Conservation (phyloP, 1,140 invertebrate genomes). For the Ips typographus region DNA sequence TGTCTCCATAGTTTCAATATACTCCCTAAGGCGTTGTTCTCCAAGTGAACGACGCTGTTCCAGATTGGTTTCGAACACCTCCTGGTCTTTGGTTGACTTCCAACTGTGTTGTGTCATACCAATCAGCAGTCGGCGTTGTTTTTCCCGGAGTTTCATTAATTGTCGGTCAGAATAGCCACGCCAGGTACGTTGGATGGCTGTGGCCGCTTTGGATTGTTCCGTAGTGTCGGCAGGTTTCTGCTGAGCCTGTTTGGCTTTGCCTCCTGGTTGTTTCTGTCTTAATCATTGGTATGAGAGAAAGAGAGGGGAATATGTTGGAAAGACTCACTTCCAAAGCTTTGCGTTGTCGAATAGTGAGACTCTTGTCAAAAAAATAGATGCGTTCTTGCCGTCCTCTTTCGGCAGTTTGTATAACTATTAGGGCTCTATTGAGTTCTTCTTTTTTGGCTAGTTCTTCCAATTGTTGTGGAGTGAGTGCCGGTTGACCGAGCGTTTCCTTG, state of each 20-base stretch:
- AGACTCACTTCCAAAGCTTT: constrained; percentile 12
- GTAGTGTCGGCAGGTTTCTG: background rate
- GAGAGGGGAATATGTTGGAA: no score
- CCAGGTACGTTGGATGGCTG: constrained; percentile 56
- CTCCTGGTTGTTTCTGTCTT: background rate
- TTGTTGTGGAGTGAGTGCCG: background rate
- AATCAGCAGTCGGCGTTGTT: constrained; percentile 52
- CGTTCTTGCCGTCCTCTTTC: constrained; percentile 60
- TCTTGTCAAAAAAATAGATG: constrained; percentile 50
- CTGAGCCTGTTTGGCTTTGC: constrained; percentile 1
- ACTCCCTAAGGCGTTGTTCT: constrained; percentile 55
- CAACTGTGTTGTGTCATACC: constrained; percentile 48
- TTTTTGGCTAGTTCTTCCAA: background rate
- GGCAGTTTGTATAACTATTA: constrained; percentile 28
- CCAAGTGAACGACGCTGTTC: constrained; percentile 56
- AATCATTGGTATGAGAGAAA: no score
- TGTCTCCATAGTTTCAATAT: constrained; percentile 56
- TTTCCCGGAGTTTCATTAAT: constrained; percentile 45
- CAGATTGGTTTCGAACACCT: constrained; percentile 56
- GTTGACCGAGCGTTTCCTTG: background rate
- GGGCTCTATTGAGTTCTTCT: background rate
- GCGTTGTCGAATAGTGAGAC: constrained; percentile 37
- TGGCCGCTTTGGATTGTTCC: constrained; percentile 46
- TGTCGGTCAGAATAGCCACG: constrained; percentile 49
- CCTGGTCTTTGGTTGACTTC: constrained; percentile 51